These are phyloP conservation scores for Cryptoprocta ferox DNA, from an alignment of 2,797 vertebrate species.

Conservation along the genomic window DNA sequence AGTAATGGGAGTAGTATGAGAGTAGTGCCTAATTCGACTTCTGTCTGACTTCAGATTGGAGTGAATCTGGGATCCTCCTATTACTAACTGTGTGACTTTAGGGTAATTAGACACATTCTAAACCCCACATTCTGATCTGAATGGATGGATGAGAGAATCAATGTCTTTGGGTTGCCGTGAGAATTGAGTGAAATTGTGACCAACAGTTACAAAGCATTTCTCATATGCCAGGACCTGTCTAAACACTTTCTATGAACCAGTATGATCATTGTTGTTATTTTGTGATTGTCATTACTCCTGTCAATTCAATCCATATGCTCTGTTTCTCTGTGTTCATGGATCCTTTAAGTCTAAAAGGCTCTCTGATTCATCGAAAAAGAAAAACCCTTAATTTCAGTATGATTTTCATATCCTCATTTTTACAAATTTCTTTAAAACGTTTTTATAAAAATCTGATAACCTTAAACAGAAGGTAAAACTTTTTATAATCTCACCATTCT, in stretches of 20 bases:
- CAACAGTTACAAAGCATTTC: not conserved
- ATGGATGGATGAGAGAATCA: not conserved
- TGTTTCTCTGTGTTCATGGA: not conserved
- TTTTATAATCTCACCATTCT: not conserved
- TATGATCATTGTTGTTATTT: not conserved
- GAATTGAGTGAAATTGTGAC: not conserved
- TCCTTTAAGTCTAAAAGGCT: not conserved
- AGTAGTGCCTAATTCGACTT: not conserved
- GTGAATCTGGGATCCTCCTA: not conserved
- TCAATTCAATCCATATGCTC: not conserved
- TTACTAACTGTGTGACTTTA: not conserved
- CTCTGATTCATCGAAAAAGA: not conserved
- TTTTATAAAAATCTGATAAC: conserved; percentile 15
- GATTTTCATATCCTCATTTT: conserved; percentile 50
- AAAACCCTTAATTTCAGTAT: conserved; percentile 5
- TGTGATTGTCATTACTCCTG: not conserved
- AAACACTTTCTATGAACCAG: not conserved
- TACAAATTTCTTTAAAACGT: not conserved
- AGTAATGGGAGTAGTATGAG: not conserved
- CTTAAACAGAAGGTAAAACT: conserved; percentile 45
- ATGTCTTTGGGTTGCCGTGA: not conserved
- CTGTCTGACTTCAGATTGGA: not conserved
- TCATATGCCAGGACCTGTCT: not conserved
- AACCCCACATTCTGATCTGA: not conserved
- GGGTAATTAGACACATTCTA: not conserved